Conservation (phyloP, 92 coral and sea anemone genomes). For the Blastomussa wellsi region DNA sequence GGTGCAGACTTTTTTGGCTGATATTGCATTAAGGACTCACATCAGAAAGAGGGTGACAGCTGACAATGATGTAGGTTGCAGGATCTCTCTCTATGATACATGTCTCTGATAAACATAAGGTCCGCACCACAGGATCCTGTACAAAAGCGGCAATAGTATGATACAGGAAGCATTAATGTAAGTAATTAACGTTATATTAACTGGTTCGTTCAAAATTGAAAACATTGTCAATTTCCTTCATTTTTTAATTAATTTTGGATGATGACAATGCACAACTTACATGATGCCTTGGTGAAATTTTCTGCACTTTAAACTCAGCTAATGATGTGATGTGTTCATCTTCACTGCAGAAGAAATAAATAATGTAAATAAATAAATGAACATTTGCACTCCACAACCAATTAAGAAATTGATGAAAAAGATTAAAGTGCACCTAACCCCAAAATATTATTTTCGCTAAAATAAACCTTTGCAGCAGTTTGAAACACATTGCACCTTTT, state of each 20-base stretch:
- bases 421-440: too few relatives aligned
- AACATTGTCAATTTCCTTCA: neutral
- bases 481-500: too few relatives aligned
- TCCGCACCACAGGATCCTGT: conserved; percentile 90
- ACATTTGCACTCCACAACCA: too few relatives aligned
- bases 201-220: neutral
- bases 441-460: too few relatives aligned
- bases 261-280: conserved; percentile 55
- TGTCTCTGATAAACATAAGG: conserved; percentile 92
- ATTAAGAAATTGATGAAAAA: too few relatives aligned
- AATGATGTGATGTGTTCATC: conserved; percentile 92
- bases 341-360: conserved; percentile 62
- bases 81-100: conserved; percentile 97
- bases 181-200: too few relatives aligned
- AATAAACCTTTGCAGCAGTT: too few relatives aligned
- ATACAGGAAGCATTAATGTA: too few relatives aligned
- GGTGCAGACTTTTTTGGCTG: too few relatives aligned
- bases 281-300: conserved; percentile 71
- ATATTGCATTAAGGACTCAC: conserved; percentile 81
- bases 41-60: conserved; percentile 86
- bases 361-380: too few relatives aligned
- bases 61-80: conserved; percentile 92
- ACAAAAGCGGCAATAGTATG: neutral
- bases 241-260: too few relatives aligned
- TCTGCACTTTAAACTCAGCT: conserved; percentile 97